Conservation (phyloP, 2,888 invertebrate genomes). For the Coleophora deauratella region DNA sequence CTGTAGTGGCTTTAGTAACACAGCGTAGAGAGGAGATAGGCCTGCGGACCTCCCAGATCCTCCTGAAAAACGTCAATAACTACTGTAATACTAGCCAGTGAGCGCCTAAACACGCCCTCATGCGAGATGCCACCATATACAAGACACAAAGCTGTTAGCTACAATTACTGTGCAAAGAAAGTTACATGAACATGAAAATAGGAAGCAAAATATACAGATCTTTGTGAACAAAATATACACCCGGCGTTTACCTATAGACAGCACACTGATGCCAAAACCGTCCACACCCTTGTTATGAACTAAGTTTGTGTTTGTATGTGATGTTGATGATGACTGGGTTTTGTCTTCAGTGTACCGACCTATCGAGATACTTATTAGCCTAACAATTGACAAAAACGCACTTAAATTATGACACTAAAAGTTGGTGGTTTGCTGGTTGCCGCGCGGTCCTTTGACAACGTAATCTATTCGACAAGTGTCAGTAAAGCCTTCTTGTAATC, state of each 20-base stretch:
- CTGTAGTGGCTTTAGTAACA: constrained; percentile 67
- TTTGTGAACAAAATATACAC: constrained; percentile 45
- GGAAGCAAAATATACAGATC: constrained; percentile 71
- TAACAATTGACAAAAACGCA: constrained; percentile 57
- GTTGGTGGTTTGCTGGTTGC: constrained; percentile 42
- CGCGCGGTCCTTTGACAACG: constrained; percentile 31
- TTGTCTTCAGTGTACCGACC: constrained; percentile 23
- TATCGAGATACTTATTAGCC: constrained; percentile 35
- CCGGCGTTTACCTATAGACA: constrained; percentile 30
- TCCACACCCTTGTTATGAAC: constrained; percentile 12
- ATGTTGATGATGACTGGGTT: constrained; percentile 12
- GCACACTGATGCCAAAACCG: constrained; percentile 29
- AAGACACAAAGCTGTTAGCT: constrained; percentile 49
- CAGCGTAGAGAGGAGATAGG: constrained; percentile 78
- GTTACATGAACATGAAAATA: constrained; percentile 47
- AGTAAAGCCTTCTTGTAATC: constrained; percentile 94
- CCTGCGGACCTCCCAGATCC: constrained; percentile 77
- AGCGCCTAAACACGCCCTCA: constrained; percentile 35
- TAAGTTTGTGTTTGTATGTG: background rate
- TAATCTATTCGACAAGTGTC: constrained; percentile 82
- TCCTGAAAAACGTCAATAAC: constrained; percentile 76
- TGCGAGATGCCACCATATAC: constrained; percentile 25
- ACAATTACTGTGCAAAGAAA: constrained; percentile 57
- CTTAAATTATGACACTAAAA: constrained; percentile 51
- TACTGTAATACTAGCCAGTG: constrained; percentile 46